phyloP scores from a whole-genome alignment of 2,113 vertebrate genomes.

The Collichthys lucidus region DNA sequence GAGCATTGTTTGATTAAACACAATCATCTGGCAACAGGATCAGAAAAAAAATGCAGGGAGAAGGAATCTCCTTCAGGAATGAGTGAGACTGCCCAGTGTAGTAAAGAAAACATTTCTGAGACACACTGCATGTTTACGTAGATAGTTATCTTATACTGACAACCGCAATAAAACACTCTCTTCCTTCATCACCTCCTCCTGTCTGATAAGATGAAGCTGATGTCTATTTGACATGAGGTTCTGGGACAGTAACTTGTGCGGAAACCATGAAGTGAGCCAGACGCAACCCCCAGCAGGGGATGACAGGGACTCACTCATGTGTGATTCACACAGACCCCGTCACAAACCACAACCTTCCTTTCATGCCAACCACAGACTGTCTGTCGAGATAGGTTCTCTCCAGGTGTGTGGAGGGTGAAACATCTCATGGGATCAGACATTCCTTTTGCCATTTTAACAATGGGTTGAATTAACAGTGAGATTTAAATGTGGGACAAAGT shows the following conservation, averaged over 20 bases:
- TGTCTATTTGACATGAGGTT: not conserved
- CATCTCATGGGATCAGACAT: not conserved
- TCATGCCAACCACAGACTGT: not conserved
- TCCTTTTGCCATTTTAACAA: not conserved
- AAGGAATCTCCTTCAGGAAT: not conserved
- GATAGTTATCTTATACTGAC: not conserved
- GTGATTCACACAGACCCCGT: conserved; percentile 47
- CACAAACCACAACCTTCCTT: conserved; percentile 10
- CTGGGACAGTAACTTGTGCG: not conserved
- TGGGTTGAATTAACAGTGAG: not conserved
- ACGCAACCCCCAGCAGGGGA: conserved; percentile 13
- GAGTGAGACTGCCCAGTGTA: not conserved
- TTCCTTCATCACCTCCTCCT: not conserved
- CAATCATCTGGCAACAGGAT: conserved; percentile 2
- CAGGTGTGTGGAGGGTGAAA: not conserved
- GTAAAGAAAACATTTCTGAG: not conserved
- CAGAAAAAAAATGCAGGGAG: no score
- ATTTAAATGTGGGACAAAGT: not conserved
- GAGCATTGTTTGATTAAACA: not conserved
- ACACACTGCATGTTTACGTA: not conserved
- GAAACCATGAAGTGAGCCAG: conserved; percentile 26
- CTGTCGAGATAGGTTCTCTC: not conserved
- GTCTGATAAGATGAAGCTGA: not conserved
- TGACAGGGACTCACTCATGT: conserved; percentile 47
- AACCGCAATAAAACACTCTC: not conserved